These are phyloP conservation scores for Deroplatys truncata DNA, from an alignment of 2,888 invertebrate species.

Conservation along the genomic window DNA sequence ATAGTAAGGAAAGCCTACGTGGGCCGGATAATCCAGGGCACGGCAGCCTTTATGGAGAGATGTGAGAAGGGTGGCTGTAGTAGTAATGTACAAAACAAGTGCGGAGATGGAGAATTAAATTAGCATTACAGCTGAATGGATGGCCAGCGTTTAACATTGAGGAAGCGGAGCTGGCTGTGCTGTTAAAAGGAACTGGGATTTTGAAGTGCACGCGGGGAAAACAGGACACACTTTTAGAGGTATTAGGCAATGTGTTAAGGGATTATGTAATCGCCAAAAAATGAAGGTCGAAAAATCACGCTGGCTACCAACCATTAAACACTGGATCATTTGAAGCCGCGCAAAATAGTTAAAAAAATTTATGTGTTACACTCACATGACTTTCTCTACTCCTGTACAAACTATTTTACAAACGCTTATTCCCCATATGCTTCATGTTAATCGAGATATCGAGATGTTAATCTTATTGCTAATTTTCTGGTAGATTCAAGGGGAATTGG, in stretches of 20 bases:
- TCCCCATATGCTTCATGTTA: too few relatives aligned
- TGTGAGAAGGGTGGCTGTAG: background rate
- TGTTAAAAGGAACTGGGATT: too few relatives aligned
- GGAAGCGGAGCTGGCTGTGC: background rate
- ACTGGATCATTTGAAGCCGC: too few relatives aligned
- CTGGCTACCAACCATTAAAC: background rate
- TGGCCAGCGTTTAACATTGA: background rate
- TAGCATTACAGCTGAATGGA: background rate
- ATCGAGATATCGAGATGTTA: too few relatives aligned
- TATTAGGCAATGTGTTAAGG: background rate
- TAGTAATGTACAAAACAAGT: background rate
- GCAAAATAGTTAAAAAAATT: too few relatives aligned
- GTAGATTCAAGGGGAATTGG: too few relatives aligned
- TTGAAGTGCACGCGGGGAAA: background rate
- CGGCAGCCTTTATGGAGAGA: background rate
- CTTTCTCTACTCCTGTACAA: too few relatives aligned
- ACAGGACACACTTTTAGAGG: background rate
- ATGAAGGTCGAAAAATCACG: background rate
- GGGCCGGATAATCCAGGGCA: background rate
- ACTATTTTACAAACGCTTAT: too few relatives aligned
- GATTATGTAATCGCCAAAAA: background rate
- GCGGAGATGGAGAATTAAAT: background rate
- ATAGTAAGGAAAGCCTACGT: background rate
- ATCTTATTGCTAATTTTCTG: too few relatives aligned
- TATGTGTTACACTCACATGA: too few relatives aligned